Percentiles rank a stretch among this genome's conserved stretches.
phyloP scores from a whole-genome alignment of 2,888 invertebrate genomes.

The Petrolisthes manimaculis region DNA sequence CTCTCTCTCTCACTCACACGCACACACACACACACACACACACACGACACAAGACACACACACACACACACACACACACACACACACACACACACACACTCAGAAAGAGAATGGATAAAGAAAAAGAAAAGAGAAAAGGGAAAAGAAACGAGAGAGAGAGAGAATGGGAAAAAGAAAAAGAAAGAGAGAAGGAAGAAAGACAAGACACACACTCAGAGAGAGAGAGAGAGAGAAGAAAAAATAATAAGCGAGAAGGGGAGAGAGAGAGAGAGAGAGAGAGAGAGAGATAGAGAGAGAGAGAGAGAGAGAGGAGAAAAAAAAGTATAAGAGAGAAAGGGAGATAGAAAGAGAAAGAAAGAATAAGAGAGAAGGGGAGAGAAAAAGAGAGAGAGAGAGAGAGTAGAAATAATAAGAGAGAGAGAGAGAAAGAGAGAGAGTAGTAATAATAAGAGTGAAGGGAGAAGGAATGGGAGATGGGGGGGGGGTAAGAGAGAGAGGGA shows the following conservation, averaged over 20 bases:
- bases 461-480: no score
- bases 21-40: not conserved
- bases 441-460: no score
- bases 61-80: not conserved
- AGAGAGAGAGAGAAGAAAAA: not conserved
- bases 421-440: no score
- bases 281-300: constrained; percentile 11
- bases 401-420: no score
- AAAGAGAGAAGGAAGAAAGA: not conserved
- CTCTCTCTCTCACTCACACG: not conserved
- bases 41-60: not conserved
- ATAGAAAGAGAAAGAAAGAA: no score
- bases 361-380: no score
- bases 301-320: not conserved
- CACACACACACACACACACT: not conserved
- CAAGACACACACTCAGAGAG: not conserved
- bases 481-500: no score
- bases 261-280: constrained; percentile 3
- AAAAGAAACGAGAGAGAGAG: not conserved
- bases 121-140: not conserved
- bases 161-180: not conserved
- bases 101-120: not conserved
- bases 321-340: not conserved
- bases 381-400: no score
- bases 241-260: not conserved